phyloP scores from a whole-genome alignment of 1,140 invertebrate species.

The Papilio aristodemus region DNA sequence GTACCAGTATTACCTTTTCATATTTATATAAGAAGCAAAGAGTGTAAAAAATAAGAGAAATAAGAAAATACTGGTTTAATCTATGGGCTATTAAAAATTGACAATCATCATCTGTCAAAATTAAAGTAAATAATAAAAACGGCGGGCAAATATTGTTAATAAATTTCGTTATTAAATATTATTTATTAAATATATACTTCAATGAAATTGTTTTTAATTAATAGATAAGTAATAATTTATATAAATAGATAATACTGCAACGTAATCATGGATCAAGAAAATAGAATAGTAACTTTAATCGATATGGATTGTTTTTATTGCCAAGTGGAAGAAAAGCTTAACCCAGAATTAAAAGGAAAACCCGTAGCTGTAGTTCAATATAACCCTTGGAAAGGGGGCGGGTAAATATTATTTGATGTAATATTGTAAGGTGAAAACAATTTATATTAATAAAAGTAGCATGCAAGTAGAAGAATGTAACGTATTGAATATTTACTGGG shows the following conservation, averaged over 20 bases:
- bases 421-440: slow-evolving; percentile 5
- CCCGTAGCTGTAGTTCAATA: slow-evolving; percentile 98
- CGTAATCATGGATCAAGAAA: slow-evolving; percentile 63
- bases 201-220: not conserved
- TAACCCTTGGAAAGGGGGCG: slow-evolving; percentile 94
- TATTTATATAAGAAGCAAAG: too few species aligned
- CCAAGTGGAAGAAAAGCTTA: slow-evolving; percentile 94
- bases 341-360: slow-evolving; percentile 90
- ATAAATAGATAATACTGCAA: too few species aligned
- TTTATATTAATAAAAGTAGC: too few species aligned
- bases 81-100: not conserved
- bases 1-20: too few species aligned
- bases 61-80: too few species aligned
- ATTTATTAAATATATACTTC: slow-evolving; percentile 3
- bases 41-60: too few species aligned
- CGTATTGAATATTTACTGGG: too few species aligned
- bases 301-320: slow-evolving; percentile 99
- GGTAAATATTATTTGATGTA: slow-evolving; percentile 69
- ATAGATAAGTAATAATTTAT: not conserved
- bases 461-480: too few species aligned
- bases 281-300: slow-evolving; percentile 90
- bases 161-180: not conserved
- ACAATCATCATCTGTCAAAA: not conserved
- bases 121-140: slow-evolving; percentile 11
- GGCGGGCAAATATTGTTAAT: slow-evolving; percentile 31